These are phyloP conservation scores for Paramacrobiotus metropolitanus DNA, from an alignment of 1,140 invertebrate species.

Conservation along the genomic window DNA sequence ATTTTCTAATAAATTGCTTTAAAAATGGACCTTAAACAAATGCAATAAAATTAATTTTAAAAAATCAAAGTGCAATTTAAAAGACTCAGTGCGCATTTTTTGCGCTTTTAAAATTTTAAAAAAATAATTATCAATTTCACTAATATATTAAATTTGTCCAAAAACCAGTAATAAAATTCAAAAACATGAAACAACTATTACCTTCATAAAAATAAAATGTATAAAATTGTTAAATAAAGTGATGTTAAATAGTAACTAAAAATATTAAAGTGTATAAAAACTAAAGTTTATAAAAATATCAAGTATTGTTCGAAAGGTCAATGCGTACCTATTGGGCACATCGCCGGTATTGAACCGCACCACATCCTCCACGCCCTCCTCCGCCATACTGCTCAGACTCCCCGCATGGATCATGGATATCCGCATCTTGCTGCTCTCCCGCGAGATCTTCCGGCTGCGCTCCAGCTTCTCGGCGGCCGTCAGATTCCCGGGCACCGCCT, in stretches of 20 bases:
- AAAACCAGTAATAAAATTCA: not conserved
- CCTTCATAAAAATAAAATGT: not conserved
- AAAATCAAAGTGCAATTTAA: too few species aligned
- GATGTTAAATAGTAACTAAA: not conserved
- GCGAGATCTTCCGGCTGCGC: not conserved
- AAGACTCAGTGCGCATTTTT: too few species aligned
- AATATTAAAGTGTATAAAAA: not conserved
- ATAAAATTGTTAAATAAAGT: not conserved
- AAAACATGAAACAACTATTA: not conserved
- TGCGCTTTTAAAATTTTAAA: too few species aligned
- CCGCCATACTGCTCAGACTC: not conserved
- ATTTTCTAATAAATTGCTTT: too few species aligned
- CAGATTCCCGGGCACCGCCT: not conserved
- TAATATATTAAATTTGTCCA: too few species aligned
- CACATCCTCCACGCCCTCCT: not conserved
- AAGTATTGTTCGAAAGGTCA: not conserved
- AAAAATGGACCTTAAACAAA: too few species aligned
- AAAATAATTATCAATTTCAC: too few species aligned
- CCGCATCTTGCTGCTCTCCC: not conserved
- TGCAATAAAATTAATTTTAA: too few species aligned
- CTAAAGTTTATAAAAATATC: too few species aligned
- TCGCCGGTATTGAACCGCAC: not conserved
- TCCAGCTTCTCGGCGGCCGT: not conserved
- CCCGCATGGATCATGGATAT: slow-evolving; percentile 3
- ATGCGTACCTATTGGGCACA: not conserved